Conservation (phyloP, 2,888 invertebrate genomes). For the Schrankia costaestrigalis region DNA sequence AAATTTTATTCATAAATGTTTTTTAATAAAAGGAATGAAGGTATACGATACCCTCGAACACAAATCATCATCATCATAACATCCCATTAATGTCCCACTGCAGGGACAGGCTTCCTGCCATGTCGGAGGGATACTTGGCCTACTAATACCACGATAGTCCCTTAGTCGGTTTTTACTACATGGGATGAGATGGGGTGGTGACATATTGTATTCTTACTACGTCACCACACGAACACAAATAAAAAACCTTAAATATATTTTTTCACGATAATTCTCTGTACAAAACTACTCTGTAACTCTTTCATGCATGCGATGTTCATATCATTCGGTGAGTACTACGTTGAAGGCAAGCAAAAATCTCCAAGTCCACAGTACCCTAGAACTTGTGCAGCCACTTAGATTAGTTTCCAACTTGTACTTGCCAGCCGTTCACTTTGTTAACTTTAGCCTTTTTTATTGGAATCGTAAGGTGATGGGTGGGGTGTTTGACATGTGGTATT, state of each 20-base stretch:
- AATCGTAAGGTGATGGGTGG: slow-evolving; percentile 6
- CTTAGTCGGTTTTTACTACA: too few relatives aligned
- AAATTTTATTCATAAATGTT: too few relatives aligned
- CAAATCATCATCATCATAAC: too few relatives aligned
- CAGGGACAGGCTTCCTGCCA: too few relatives aligned
- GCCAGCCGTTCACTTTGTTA: slow-evolving; percentile 20
- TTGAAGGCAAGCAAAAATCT: slow-evolving; percentile 61
- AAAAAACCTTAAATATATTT: neutral
- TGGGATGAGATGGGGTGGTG: too few relatives aligned
- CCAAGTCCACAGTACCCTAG: slow-evolving; percentile 59
- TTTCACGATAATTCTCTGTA: slow-evolving; percentile 15
- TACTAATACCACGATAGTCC: too few relatives aligned
- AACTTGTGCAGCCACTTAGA: slow-evolving; percentile 74
- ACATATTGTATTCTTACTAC: too few relatives aligned
- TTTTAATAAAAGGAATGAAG: too few relatives aligned
- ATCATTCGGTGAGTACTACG: slow-evolving; percentile 59
- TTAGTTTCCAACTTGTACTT: slow-evolving; percentile 63
- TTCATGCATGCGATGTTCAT: slow-evolving; percentile 76
- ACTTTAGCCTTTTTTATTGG: slow-evolving; percentile 24
- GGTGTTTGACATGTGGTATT: slow-evolving; percentile 6
- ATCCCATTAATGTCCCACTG: too few relatives aligned
- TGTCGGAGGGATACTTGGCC: too few relatives aligned
- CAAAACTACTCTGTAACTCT: slow-evolving; percentile 38
- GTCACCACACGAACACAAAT: too few relatives aligned
- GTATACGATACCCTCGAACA: too few relatives aligned